A percentile compares a stretch with the other conserved stretches of the same genome.
Evolutionary conservation across 2,888 invertebrate species (phyloP).

Genomic region (Apantesis nais): DNA sequence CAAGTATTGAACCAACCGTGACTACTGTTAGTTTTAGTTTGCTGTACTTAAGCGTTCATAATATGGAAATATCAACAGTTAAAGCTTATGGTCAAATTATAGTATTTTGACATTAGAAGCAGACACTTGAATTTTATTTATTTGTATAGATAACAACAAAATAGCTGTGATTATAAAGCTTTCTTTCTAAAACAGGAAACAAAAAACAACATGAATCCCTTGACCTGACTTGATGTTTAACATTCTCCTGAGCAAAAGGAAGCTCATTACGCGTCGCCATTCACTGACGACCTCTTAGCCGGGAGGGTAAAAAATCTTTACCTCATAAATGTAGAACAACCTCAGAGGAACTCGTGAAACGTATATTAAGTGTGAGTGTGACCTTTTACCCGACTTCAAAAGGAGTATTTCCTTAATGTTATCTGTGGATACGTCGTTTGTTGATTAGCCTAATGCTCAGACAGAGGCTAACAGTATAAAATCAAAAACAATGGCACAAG

Average conservation of each 20-base stretch:
- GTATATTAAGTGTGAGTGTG: background rate
- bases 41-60: too few relatives aligned
- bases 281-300: constrained; percentile 17
- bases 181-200: background rate
- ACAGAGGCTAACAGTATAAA: too few relatives aligned
- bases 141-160: too few relatives aligned
- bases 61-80: too few relatives aligned
- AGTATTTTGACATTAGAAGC: too few relatives aligned
- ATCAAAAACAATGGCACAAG: too few relatives aligned
- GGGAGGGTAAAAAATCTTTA: constrained; percentile 5
- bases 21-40: too few relatives aligned
- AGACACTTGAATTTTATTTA: too few relatives aligned
- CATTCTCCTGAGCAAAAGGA: constrained; percentile 37
- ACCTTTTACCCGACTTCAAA: background rate
- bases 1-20: too few relatives aligned
- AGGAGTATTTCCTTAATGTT: background rate
- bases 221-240: background rate
- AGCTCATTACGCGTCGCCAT: constrained; percentile 44
- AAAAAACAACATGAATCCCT: background rate
- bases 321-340: constrained; percentile 27
- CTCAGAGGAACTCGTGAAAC: background rate
- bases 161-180: background rate
- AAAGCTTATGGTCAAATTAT: too few relatives aligned
- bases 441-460: background rate
- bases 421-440: background rate